A percentile compares a stretch with the other conserved stretches of the same genome.
Evolutionary conservation across 2,113 vertebrate genomes (phyloP).

Genomic region (Dipodomys spectabilis): DNA sequence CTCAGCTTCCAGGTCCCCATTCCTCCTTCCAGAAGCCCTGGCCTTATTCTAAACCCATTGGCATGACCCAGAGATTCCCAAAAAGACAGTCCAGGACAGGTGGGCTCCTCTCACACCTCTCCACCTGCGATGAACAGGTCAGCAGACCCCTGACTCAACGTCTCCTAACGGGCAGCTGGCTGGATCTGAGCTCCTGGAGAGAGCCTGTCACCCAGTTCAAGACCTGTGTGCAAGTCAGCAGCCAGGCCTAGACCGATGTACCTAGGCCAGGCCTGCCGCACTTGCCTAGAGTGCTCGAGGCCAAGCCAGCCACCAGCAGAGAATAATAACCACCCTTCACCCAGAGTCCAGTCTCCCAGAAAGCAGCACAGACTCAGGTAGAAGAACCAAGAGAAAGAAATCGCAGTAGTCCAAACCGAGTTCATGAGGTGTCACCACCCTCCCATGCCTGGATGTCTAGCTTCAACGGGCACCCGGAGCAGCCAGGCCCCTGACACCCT

Average conservation of each 20-base stretch:
- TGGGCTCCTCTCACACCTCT: no score
- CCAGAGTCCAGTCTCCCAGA: neutral
- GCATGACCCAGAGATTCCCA: neutral
- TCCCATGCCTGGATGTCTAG: neutral
- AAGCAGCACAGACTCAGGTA: neutral
- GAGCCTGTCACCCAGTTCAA: neutral
- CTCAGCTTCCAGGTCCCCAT: neutral
- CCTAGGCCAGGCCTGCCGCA: no score
- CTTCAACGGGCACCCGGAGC: neutral
- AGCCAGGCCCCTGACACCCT: neutral
- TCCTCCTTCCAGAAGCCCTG: neutral
- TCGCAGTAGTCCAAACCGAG: neutral
- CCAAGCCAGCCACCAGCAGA: fast-evolving
- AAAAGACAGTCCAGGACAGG: neutral
- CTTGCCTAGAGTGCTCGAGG: fast-evolving
- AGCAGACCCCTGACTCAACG: fast-evolving
- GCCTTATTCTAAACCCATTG: neutral
- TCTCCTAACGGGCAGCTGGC: neutral
- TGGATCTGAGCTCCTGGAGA: neutral
- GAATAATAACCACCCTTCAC: neutral
- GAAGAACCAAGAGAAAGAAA: neutral
- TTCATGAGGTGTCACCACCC: fast-evolving
- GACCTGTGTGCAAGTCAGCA: neutral
- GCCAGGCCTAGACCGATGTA: fast-evolving
- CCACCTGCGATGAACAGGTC: neutral